Conservation (phyloP, 2,797 vertebrate genomes). For the Dromococcyx pavoninus region DNA sequence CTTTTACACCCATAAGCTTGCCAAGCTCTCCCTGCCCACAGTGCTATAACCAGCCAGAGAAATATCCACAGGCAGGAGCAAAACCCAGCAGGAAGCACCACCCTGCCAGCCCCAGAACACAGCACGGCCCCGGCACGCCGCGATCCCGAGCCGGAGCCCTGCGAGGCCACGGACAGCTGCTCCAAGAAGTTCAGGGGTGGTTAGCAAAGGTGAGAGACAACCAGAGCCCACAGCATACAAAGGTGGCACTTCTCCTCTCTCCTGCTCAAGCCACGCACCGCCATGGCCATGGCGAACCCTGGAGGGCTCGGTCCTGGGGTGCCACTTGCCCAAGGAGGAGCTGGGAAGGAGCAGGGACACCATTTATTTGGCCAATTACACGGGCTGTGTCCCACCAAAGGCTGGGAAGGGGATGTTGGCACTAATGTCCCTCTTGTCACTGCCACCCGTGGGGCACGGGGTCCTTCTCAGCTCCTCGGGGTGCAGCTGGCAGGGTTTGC, state of each 20-base stretch:
- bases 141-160: accelerated
- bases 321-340: not conserved
- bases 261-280: not conserved
- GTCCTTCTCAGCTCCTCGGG: not conserved
- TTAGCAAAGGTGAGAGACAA: not conserved
- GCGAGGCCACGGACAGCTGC: accelerated
- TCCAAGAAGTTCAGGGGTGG: not conserved
- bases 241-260: not conserved
- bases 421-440: not conserved
- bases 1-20: accelerated
- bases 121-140: accelerated
- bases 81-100: not conserved
- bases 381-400: not conserved
- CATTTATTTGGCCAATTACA: not conserved
- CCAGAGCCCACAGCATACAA: not conserved
- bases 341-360: not conserved
- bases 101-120: not conserved
- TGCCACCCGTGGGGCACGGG: accelerated
- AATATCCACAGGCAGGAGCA: not conserved
- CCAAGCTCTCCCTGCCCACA: not conserved
- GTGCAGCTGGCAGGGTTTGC: not conserved
- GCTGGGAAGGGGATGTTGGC: not conserved
- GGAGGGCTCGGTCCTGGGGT: accelerated
- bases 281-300: not conserved
- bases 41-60: not conserved